Evolutionary conservation across 2,888 invertebrate species (phyloP).

Genomic region (Laspeyria flexula): DNA sequence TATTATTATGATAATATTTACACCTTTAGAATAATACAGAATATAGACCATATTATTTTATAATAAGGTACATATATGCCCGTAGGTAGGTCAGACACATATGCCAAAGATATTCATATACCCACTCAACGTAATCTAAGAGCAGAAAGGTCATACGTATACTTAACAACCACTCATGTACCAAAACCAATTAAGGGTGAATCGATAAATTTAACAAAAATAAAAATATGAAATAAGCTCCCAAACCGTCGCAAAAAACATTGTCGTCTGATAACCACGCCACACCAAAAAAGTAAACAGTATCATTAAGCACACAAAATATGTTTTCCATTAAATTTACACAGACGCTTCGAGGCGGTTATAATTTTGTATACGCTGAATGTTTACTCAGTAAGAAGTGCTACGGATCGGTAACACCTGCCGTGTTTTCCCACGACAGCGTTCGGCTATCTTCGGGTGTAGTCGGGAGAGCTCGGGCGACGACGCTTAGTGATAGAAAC

Average conservation of each 20-base stretch:
- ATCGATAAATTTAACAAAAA: conserved; percentile 74
- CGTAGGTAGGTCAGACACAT: conserved; percentile 31
- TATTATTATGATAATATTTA: conserved; percentile 22
- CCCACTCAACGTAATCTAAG: conserved; percentile 43
- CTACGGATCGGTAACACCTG: conserved; percentile 83
- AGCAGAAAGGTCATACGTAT: conserved; percentile 63
- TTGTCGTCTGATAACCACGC: conserved; percentile 73
- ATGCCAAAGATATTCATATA: conserved; percentile 40
- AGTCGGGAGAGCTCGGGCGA: conserved; percentile 61
- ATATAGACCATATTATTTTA: too few relatives aligned
- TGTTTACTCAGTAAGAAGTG: conserved; percentile 86
- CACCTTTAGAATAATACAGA: conserved; percentile 1
- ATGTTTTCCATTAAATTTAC: conserved; percentile 86
- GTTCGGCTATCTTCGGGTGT: conserved; percentile 72
- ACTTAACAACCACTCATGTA: conserved; percentile 64
- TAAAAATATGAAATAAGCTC: conserved; percentile 61
- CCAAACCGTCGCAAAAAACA: conserved; percentile 72
- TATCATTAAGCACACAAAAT: conserved; percentile 86
- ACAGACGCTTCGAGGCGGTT: conserved; percentile 83
- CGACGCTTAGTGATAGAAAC: conserved; percentile 55
- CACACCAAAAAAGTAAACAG: conserved; percentile 81
- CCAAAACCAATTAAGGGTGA: conserved; percentile 74
- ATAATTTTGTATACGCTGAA: conserved; percentile 85
- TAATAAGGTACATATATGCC: conserved; percentile 8
- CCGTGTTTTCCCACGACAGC: conserved; percentile 81